phyloP scores from a whole-genome alignment of 1,140 invertebrate genomes.

The Cherax quadricarinatus region DNA sequence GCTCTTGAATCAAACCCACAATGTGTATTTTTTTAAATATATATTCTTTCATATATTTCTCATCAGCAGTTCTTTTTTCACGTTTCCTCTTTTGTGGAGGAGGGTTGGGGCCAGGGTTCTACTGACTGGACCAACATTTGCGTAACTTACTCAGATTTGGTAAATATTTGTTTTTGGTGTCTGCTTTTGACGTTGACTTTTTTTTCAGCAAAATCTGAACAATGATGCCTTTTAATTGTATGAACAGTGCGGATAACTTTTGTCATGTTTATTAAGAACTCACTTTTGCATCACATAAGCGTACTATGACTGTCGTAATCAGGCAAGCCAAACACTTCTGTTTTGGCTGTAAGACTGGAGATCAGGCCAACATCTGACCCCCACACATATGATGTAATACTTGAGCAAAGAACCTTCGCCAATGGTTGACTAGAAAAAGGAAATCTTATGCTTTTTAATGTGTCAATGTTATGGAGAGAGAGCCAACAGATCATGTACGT shows the following conservation, averaged over 20 bases:
- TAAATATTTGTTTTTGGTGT: no score
- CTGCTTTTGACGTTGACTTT: no score
- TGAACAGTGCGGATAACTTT: conserved; percentile 21
- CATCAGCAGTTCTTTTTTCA: no score
- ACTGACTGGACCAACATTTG: no score
- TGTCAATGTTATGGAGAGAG: neutral
- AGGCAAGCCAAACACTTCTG: neutral
- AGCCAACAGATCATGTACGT: conserved; percentile 29
- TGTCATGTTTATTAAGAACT: conserved; percentile 22
- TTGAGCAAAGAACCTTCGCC: conserved; percentile 22
- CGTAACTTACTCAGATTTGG: no score
- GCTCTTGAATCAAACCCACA: no score
- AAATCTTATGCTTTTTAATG: conserved; percentile 18
- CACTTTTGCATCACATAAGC: conserved; percentile 31
- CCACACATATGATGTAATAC: no score
- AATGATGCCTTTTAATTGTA: conserved; percentile 5
- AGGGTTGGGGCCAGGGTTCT: no score
- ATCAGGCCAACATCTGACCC: no score
- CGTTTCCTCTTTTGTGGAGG: no score
- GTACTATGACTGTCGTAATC: neutral
- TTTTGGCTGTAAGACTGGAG: conserved; percentile 28
- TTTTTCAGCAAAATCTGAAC: neutral
- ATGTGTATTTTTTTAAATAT: no score
- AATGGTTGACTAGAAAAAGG: conserved; percentile 27
- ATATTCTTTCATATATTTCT: no score